Conservation (phyloP, 1,140 invertebrate genomes). For the Wasmannia auropunctata region DNA sequence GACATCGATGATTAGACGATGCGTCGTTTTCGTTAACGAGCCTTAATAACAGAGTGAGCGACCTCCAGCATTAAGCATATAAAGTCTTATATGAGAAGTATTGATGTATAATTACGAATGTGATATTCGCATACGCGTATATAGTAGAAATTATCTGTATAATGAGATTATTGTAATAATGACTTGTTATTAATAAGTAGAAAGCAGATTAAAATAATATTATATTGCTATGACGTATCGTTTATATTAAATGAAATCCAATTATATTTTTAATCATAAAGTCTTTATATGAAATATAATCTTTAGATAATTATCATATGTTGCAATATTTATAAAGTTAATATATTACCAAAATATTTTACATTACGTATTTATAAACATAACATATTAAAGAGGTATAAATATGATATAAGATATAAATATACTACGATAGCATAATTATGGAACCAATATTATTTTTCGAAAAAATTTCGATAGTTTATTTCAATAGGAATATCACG, state of each 20-base stretch:
- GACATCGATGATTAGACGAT: not conserved
- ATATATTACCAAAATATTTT: not conserved
- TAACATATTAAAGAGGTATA: not conserved
- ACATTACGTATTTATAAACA: not conserved
- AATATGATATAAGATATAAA: not conserved
- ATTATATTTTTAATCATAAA: conserved; percentile 5
- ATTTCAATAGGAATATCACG: not conserved
- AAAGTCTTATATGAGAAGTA: not conserved
- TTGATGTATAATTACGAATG: not conserved
- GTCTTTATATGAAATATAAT: no score
- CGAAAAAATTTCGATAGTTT: not conserved
- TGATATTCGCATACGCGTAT: no score
- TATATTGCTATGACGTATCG: not conserved
- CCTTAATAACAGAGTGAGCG: not conserved
- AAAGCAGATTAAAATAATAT: not conserved
- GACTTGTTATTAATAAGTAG: not conserved
- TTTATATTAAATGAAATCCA: not conserved
- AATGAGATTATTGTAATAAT: not conserved
- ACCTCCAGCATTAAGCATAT: not conserved
- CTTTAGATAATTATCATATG: not conserved
- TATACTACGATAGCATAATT: not conserved
- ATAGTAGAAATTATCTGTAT: no score
- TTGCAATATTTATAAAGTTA: not conserved
- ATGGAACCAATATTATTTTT: not conserved
- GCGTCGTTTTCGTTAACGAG: conserved; percentile 48